phyloP scores from a whole-genome alignment of 2,113 vertebrate genomes.

The Callocephalon fimbriatum region DNA sequence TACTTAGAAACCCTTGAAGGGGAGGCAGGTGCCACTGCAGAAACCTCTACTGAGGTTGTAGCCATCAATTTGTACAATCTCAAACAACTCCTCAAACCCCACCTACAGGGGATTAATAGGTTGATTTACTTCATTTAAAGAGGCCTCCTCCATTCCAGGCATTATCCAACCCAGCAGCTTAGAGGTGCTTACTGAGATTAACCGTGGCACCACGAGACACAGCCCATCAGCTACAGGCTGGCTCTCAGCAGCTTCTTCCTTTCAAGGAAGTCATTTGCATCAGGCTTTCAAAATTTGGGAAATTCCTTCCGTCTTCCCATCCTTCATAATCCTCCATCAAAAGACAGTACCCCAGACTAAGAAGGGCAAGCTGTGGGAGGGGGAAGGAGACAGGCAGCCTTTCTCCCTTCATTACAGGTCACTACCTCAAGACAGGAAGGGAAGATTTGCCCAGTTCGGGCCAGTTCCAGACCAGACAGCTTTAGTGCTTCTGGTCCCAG shows the following conservation, averaged over 20 bases:
- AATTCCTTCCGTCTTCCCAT: conserved; percentile 7
- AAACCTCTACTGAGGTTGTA: neutral
- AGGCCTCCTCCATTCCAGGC: neutral
- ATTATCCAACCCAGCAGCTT: conserved; percentile 11
- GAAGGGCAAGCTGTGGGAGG: neutral
- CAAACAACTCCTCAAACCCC: neutral
- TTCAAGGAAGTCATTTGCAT: neutral
- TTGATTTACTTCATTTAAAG: neutral
- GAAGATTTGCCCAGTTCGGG: neutral
- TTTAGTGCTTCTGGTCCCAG: neutral
- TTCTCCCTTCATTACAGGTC: neutral
- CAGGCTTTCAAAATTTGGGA: neutral
- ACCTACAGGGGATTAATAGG: conserved; percentile 8
- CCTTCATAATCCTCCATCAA: neutral
- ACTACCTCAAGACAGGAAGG: neutral
- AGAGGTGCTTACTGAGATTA: conserved; percentile 34
- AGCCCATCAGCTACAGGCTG: neutral
- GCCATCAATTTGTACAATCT: neutral
- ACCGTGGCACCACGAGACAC: neutral
- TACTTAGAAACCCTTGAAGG: neutral
- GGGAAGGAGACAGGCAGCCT: neutral
- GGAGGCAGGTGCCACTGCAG: neutral
- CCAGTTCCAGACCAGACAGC: neutral
- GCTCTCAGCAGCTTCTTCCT: neutral
- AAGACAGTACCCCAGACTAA: neutral